Base-by-base conservation (phyloP, 1,140 invertebrate species). In the Doryteuthis pealeii region DNA sequence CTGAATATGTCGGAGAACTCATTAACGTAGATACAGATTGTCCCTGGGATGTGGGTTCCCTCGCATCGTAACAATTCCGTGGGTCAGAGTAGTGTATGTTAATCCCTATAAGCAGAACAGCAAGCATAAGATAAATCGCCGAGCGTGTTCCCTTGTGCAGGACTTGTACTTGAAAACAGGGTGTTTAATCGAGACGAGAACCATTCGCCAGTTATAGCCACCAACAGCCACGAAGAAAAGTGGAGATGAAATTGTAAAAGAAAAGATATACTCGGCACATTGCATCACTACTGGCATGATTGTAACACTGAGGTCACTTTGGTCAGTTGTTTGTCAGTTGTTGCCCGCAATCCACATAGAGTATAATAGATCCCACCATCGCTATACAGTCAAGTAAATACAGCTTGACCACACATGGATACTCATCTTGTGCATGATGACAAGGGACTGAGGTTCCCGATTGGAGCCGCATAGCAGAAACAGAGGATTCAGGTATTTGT, bases 71-170 rank as follows among this genome's bases (percentile, higher is more conserved):
- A 77, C 74, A 22, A 87, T 72, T 0, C 81, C 82, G 49, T 79
- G 80, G 0, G 86, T 88, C 84, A 80, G 88, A 88, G 78, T 80
- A 85, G 73, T 87, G 85, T 30, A 85, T 81, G 77, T 88, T 87
- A 22, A 88, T 76, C 70, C 82, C 83, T 35, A 87, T 79, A 0
- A 87, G 72, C 0, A 88, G 35, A 12, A 87, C 83, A 10, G 80
- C 79, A 15, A 86, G 81, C 8, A 78, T 31, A 87, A 70, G 66
- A 85, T 76, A 45, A 86, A 80, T 26, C 84, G 80, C 15, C 80
- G 80, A 8, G 83, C 84, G 32, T 84, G 75, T 72, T 86, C 84
- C 0, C 80, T 68, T 4, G 82, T 86, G 76, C 87, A 88, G 76
- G 86, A 80, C 14, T 70, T 68, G 70, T 85, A 84, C 22, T 83